phyloP scores from a whole-genome alignment of 2,888 invertebrate species.

The Leptinotarsa haldemani region DNA sequence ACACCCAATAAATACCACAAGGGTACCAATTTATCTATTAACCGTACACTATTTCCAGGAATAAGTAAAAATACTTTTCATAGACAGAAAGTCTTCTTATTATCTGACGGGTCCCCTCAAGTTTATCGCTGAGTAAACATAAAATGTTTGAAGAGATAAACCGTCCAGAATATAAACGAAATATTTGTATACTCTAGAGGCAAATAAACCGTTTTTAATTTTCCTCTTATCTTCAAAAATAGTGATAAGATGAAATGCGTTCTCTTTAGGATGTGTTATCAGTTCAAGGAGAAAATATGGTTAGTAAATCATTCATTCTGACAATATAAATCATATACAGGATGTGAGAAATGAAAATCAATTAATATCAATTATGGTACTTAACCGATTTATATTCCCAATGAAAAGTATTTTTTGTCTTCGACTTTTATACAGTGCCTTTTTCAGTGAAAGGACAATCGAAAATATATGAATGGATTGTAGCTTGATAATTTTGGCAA shows the following conservation, averaged over 20 bases:
- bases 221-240: conserved; percentile 21
- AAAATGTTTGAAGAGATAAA: conserved; percentile 25
- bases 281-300: conserved; percentile 17
- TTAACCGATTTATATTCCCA: no score
- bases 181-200: conserved; percentile 25
- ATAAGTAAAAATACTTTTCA: conserved; percentile 3
- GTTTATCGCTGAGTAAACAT: conserved; percentile 28
- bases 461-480: no score
- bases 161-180: conserved; percentile 24
- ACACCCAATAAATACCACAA: background rate
- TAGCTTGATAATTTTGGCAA: no score
- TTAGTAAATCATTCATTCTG: conserved; percentile 22
- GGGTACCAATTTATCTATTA: conserved; percentile 1
- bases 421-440: no score
- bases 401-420: no score
- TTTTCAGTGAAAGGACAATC: no score
- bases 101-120: conserved; percentile 22
- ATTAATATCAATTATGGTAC: no score
- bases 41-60: conserved; percentile 1
- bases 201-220: conserved; percentile 27
- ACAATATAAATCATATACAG: background rate
- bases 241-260: conserved; percentile 15
- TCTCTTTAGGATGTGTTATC: conserved; percentile 11
- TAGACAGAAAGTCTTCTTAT: conserved; percentile 22
- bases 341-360: conserved; percentile 1